Conservation (phyloP, 2,888 invertebrate species). For the Athalia circularis region DNA sequence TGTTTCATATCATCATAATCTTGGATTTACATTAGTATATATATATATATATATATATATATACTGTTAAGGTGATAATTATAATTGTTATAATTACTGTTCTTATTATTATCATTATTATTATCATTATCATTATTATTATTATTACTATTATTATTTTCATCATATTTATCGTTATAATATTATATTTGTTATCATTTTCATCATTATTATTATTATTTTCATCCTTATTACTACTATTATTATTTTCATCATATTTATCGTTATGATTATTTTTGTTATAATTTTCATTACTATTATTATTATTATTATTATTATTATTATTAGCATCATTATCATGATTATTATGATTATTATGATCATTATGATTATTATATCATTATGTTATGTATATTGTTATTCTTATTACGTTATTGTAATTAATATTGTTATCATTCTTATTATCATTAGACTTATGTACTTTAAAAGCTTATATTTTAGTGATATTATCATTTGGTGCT, state of each 20-base stretch:
- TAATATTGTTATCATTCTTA: slow-evolving; percentile 53
- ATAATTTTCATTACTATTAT: slow-evolving; percentile 46
- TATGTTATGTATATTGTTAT: slow-evolving; percentile 49
- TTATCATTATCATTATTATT: slow-evolving; percentile 40
- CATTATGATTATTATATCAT: slow-evolving; percentile 54
- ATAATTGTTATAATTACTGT: slow-evolving; percentile 38
- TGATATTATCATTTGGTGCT: slow-evolving; percentile 72
- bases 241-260: slow-evolving; percentile 47
- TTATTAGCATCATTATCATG: slow-evolving; percentile 55
- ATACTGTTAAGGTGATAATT: slow-evolving; percentile 49
- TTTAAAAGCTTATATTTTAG: slow-evolving; percentile 72
- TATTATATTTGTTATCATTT: slow-evolving; percentile 53
- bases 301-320: slow-evolving; percentile 42
- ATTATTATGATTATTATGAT: slow-evolving; percentile 53
- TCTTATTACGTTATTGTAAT: slow-evolving; percentile 52
- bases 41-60: no score
- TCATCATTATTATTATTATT: slow-evolving; percentile 52
- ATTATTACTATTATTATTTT: slow-evolving; percentile 51
- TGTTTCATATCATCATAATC: slow-evolving; percentile 55
- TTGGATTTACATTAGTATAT: slow-evolving; percentile 53
- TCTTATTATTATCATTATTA: slow-evolving; percentile 43
- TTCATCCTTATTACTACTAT: slow-evolving; percentile 49
- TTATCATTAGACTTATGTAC: slow-evolving; percentile 59
- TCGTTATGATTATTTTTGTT: slow-evolving; percentile 53
- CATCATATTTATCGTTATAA: slow-evolving; percentile 20